Percentiles rank a stretch among this genome's conserved stretches.
Conservation (phyloP, 2,888 invertebrate species). For the Hanleya hanleyi region DNA sequence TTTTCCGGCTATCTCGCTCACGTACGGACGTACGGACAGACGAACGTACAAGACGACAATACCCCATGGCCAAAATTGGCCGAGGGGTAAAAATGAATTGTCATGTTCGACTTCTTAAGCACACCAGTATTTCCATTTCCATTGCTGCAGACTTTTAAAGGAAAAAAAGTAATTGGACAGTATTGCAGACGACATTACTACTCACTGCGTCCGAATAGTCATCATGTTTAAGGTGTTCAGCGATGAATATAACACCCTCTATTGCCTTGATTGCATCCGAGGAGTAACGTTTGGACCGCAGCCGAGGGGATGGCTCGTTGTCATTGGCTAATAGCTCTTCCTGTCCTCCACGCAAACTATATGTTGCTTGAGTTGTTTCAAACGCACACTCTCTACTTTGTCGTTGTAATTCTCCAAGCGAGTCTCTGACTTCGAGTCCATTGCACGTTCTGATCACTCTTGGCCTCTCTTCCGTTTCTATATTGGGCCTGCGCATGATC, state of each 20-base stretch:
- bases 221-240: slow-evolving; percentile 97
- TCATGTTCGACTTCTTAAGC: no score
- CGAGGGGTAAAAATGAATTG: no score
- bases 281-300: slow-evolving; percentile 37
- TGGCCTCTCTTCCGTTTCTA: slow-evolving; percentile 52
- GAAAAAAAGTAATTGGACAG: no score
- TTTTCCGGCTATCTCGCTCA: no score
- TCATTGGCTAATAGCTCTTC: slow-evolving; percentile 37
- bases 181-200: no score
- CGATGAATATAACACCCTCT: slow-evolving; percentile 96
- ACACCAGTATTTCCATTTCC: no score
- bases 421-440: slow-evolving; percentile 68
- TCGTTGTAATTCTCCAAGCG: slow-evolving; percentile 23
- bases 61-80: no score
- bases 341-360: not conserved
- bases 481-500: slow-evolving; percentile 88
- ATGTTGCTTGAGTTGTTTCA: not conserved
- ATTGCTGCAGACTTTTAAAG: no score
- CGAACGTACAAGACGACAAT: no score
- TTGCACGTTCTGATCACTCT: slow-evolving; percentile 66
- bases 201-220: slow-evolving; percentile 75
- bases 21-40: no score
- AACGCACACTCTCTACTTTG: slow-evolving; percentile 8
- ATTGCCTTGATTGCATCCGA: slow-evolving; percentile 93
- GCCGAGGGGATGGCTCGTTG: slow-evolving; percentile 23